Evolutionary conservation across 2,113 vertebrate genomes (phyloP).

Genomic region (Alligator sinensis): DNA sequence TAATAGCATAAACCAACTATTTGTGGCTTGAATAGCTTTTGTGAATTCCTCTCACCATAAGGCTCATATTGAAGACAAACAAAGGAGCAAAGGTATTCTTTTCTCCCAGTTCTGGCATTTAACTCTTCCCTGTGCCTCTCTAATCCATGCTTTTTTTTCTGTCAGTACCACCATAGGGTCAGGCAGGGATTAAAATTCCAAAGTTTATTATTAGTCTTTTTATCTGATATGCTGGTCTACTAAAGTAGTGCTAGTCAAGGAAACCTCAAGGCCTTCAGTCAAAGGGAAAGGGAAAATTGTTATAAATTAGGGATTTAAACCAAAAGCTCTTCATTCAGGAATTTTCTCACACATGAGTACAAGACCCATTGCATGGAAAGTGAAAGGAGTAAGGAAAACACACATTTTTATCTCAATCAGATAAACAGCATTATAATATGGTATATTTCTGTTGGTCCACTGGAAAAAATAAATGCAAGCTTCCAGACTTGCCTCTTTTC

Average conservation of each 20-base stretch:
- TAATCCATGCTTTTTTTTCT: background rate
- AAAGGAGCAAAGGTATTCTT: background rate
- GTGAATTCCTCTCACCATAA: background rate
- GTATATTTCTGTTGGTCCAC: background rate
- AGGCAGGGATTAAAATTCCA: background rate
- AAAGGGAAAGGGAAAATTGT: background rate
- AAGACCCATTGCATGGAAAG: background rate
- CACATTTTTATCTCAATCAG: rapidly evolving
- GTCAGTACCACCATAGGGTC: background rate
- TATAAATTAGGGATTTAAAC: background rate
- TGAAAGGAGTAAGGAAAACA: background rate
- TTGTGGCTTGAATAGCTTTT: background rate
- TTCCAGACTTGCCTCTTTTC: background rate
- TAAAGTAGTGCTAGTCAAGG: background rate
- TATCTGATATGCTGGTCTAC: background rate
- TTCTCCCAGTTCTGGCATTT: background rate
- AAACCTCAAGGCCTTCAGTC: background rate
- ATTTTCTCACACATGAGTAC: background rate
- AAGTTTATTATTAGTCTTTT: background rate
- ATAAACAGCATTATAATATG: background rate
- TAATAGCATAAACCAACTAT: background rate
- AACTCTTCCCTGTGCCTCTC: background rate
- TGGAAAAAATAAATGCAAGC: background rate
- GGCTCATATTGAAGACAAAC: background rate
- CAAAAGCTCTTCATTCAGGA: background rate